These are phyloP conservation scores for Prunella fulvescens DNA, from an alignment of 2,113 vertebrate genomes.

Conservation along the genomic window DNA sequence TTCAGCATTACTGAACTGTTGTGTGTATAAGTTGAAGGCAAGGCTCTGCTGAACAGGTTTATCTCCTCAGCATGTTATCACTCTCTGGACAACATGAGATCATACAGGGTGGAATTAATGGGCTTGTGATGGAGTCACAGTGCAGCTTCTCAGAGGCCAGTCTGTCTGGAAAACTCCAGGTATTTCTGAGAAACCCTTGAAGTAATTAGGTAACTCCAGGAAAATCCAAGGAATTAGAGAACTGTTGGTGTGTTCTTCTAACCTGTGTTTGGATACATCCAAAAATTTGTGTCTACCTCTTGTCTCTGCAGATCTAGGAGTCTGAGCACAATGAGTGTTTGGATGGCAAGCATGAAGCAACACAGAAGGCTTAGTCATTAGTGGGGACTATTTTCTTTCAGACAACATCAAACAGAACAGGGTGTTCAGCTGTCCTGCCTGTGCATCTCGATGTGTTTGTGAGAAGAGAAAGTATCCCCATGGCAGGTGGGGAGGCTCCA, in stretches of 20 bases:
- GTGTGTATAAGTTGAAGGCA: background rate
- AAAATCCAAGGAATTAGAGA: slow-evolving; percentile 1
- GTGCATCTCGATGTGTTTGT: background rate
- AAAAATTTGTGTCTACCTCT: background rate
- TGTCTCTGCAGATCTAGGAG: background rate
- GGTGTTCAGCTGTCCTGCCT: background rate
- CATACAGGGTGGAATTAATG: background rate
- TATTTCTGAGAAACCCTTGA: slow-evolving; percentile 19
- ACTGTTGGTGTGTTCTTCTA: background rate
- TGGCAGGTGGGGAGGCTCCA: background rate
- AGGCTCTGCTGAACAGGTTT: slow-evolving; percentile 33
- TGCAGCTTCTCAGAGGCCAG: background rate
- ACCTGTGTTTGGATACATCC: background rate
- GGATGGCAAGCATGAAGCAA: background rate
- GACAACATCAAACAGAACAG: background rate
- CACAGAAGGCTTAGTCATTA: background rate
- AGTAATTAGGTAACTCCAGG: slow-evolving; percentile 11
- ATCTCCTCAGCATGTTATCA: slow-evolving; percentile 22
- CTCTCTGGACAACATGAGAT: slow-evolving; percentile 22
- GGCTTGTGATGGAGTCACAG: background rate
- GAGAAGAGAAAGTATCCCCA: background rate
- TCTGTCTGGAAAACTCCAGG: slow-evolving; percentile 4
- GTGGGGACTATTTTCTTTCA: background rate
- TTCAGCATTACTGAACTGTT: background rate
- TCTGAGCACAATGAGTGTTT: background rate